Percentiles rank a stretch among this genome's conserved stretches.
phyloP scores from a whole-genome alignment of 2,113 vertebrate species.

The Lophius piscatorius region DNA sequence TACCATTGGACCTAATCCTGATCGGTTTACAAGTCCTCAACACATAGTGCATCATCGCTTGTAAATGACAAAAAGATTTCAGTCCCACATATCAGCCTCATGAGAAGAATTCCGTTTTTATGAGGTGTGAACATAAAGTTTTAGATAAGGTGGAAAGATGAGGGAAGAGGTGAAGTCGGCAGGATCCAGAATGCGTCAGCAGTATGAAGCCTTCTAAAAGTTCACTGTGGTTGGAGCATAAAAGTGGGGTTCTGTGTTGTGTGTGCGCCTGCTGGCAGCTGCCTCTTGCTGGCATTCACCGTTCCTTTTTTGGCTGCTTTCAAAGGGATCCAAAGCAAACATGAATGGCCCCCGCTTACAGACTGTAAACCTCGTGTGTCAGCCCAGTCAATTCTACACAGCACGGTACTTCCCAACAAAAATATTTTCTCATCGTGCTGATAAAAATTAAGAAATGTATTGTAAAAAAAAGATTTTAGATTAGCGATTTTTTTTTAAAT shows the following conservation, averaged over 20 bases:
- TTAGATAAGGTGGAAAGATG: conserved; percentile 2
- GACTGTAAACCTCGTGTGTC: conserved; percentile 54
- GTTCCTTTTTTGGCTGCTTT: conserved; percentile 55
- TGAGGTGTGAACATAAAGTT: conserved; percentile 51
- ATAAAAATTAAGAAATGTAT: background rate
- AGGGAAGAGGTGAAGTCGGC: background rate
- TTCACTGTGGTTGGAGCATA: conserved; percentile 53
- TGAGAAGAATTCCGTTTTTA: conserved; percentile 41
- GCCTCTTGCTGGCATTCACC: conserved; percentile 34
- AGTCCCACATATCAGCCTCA: background rate
- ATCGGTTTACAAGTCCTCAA: conserved; percentile 3
- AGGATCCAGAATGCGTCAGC: conserved; percentile 27
- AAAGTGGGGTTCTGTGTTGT: conserved; percentile 37
- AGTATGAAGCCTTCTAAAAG: conserved; percentile 33
- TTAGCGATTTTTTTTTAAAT: too few species aligned
- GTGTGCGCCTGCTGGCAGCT: conserved; percentile 57
- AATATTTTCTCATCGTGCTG: background rate
- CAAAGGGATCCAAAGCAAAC: conserved; percentile 69
- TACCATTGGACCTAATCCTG: background rate
- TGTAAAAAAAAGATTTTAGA: too few species aligned
- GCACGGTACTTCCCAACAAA: conserved; percentile 5
- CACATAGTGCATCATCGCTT: conserved; percentile 8
- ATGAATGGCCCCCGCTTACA: conserved; percentile 39
- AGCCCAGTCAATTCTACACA: conserved; percentile 33
- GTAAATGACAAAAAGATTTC: conserved; percentile 34